Evolutionary conservation across 1,140 invertebrate genomes (phyloP).

Genomic region (Phenacoccus solenopsis): DNA sequence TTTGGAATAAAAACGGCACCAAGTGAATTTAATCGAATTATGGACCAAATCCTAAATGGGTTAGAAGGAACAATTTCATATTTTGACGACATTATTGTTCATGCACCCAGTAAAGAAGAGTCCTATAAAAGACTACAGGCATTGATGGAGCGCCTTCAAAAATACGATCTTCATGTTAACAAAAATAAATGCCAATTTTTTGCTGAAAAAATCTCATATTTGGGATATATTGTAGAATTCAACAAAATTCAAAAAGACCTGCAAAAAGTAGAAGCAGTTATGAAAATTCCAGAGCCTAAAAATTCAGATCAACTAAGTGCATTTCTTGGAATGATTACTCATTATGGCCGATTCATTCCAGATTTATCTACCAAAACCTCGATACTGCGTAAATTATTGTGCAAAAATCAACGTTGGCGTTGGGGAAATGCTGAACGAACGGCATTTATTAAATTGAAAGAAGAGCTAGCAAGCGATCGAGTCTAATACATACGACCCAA

Average conservation of each 20-base stretch:
- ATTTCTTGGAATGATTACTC: constrained; percentile 31
- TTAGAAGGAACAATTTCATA: too few relatives aligned
- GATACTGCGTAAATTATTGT: constrained; percentile 22
- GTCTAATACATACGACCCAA: constrained; percentile 33
- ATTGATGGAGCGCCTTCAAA: too few relatives aligned
- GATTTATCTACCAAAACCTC: constrained; percentile 25
- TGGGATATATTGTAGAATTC: background rate
- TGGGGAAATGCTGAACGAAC: constrained; percentile 26
- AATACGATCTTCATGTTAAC: constrained; percentile 26
- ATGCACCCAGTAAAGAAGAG: too few relatives aligned
- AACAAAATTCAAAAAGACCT: background rate
- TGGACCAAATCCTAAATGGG: too few relatives aligned
- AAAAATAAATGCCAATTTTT: constrained; percentile 33
- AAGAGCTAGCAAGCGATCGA: constrained; percentile 13
- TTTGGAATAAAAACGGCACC: too few relatives aligned
- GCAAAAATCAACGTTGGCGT: constrained; percentile 19
- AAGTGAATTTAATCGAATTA: too few relatives aligned
- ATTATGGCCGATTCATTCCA: constrained; percentile 30
- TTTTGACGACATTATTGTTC: too few relatives aligned
- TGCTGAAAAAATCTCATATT: background rate
- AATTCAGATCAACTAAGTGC: constrained; percentile 27
- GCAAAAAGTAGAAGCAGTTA: constrained; percentile 27
- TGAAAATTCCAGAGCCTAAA: constrained; percentile 25
- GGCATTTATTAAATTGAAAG: constrained; percentile 29
- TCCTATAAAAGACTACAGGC: too few relatives aligned